Evolutionary conservation across 2,113 vertebrate species (phyloP).

Genomic region (Dryoscopus gambensis): DNA sequence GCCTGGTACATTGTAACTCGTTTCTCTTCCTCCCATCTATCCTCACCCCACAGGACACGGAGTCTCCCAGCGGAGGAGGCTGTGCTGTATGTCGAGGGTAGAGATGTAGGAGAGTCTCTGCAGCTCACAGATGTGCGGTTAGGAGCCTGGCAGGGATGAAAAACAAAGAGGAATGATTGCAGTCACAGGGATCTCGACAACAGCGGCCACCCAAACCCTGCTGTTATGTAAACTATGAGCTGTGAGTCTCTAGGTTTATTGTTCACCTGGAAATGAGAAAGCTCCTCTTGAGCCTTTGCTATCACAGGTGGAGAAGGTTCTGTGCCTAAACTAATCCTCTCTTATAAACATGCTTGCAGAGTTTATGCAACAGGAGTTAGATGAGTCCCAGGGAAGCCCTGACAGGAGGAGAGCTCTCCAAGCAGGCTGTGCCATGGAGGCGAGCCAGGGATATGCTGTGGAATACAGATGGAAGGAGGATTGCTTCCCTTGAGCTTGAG

Average conservation of each 20-base stretch:
- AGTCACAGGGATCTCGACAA: background rate
- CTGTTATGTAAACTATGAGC: background rate
- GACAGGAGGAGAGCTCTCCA: conserved; percentile 5
- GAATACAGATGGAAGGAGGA: background rate
- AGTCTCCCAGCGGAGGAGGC: background rate
- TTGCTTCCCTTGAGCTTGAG: background rate
- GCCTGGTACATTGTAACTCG: background rate
- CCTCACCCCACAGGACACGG: rapidly evolving
- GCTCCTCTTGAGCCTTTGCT: background rate
- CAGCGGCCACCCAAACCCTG: background rate
- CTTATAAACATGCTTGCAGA: conserved; percentile 54
- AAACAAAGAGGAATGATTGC: background rate
- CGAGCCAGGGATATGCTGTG: background rate
- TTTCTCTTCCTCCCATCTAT: background rate
- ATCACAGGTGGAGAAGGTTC: background rate
- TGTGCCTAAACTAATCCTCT: conserved; percentile 54
- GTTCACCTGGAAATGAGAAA: conserved; percentile 44
- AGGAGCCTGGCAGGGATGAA: background rate
- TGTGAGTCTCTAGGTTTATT: background rate
- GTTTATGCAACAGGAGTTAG: conserved; percentile 61
- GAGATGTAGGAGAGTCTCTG: background rate
- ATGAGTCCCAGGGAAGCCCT: conserved; percentile 61
- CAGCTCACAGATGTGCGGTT: background rate
- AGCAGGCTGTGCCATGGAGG: background rate
- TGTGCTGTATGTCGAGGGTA: rapidly evolving